Evolutionary conservation across 2,797 vertebrate genomes (phyloP).

Genomic region (Gallinago nigripennis): DNA sequence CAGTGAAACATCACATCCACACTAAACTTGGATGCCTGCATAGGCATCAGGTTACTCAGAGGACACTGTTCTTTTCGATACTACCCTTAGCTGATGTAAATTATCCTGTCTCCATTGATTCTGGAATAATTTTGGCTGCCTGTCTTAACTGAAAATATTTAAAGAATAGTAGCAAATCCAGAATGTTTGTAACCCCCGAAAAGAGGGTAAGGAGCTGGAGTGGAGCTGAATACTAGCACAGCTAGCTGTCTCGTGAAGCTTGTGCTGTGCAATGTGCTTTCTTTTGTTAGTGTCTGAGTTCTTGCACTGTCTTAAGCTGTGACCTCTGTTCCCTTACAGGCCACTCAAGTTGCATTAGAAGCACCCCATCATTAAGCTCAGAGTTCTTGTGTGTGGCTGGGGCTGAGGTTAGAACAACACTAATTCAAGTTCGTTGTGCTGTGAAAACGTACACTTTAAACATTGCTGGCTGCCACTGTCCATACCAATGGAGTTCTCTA

Average conservation of each 20-base stretch:
- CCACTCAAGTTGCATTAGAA: neutral
- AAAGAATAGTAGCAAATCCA: neutral
- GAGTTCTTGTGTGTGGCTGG: neutral
- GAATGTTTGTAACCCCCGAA: neutral
- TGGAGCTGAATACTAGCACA: neutral
- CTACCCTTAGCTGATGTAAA: neutral
- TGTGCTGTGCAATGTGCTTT: neutral
- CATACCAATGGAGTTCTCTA: neutral
- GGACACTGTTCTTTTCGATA: neutral
- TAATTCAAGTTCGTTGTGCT: neutral
- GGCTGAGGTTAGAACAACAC: neutral
- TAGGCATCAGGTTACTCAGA: neutral
- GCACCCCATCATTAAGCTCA: neutral
- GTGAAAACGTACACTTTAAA: fast-evolving
- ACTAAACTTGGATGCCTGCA: neutral
- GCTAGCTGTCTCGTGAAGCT: neutral
- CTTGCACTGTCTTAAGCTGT: neutral
- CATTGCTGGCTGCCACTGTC: neutral
- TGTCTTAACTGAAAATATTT: neutral
- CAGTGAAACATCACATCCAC: too few species aligned
- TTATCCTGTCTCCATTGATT: neutral
- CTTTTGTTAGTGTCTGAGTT: neutral
- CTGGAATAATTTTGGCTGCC: neutral
- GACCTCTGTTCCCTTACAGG: neutral
- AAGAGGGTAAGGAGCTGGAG: neutral